These are phyloP conservation scores for Geophilus truncorum DNA, from an alignment of 2,888 invertebrate species.

Conservation along the genomic window DNA sequence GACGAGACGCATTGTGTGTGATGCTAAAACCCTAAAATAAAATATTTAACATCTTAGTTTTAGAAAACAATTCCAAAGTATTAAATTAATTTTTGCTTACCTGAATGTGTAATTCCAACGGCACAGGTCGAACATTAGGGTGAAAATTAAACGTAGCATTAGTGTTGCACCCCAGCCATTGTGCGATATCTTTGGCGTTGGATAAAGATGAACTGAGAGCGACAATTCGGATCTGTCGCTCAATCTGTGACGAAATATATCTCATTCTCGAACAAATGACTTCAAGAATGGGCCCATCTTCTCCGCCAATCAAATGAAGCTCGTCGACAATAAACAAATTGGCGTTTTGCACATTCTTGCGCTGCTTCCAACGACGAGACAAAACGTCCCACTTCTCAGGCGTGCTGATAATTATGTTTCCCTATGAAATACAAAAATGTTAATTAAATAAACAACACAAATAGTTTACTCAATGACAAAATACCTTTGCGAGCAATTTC, in stretches of 20 bases:
- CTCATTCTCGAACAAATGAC: slow-evolving; percentile 81
- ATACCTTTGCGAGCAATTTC: slow-evolving; percentile 62
- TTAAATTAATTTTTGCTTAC: not conserved
- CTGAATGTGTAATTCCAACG: slow-evolving; percentile 88
- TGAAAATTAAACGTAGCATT: slow-evolving; percentile 97
- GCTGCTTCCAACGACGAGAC: slow-evolving; percentile 96
- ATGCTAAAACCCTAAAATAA: slow-evolving; percentile 96
- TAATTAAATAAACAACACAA: slow-evolving; percentile 39
- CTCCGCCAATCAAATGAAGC: slow-evolving; percentile 64
- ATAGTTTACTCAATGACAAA: slow-evolving; percentile 33
- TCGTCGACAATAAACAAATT: slow-evolving; percentile 96
- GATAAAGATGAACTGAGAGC: slow-evolving; percentile 89
- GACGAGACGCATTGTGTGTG: slow-evolving; percentile 91
- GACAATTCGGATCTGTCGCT: slow-evolving; percentile 81
- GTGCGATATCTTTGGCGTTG: slow-evolving; percentile 90
- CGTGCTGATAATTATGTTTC: slow-evolving; percentile 92
- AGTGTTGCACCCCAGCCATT: slow-evolving; percentile 92
- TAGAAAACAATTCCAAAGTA: too few relatives aligned
- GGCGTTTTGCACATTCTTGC: slow-evolving; percentile 96
- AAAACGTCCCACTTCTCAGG: slow-evolving; percentile 99
- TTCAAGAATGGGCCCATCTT: slow-evolving; percentile 75
- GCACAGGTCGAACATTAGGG: slow-evolving; percentile 92
- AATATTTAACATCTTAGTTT: too few relatives aligned
- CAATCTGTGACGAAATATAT: slow-evolving; percentile 94
- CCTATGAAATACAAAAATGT: slow-evolving; percentile 61